phyloP scores from a whole-genome alignment of 2,888 invertebrate species.

The Notocelia uddmanniana region DNA sequence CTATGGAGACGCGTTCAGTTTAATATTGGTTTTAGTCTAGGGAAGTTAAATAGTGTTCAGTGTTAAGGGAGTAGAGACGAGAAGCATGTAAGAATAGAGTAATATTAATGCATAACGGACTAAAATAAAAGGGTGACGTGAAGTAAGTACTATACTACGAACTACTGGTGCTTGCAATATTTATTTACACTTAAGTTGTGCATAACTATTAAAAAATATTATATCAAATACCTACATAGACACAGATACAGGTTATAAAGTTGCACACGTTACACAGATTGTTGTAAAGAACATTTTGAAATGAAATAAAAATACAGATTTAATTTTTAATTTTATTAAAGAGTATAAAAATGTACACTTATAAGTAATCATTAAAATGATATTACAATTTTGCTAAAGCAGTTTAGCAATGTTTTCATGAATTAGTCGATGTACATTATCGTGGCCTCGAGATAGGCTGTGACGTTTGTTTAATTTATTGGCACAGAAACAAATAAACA shows the following conservation, averaged over 20 bases:
- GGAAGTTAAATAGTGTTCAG: not conserved
- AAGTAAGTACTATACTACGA: conserved; percentile 7
- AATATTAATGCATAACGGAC: conserved; percentile 17
- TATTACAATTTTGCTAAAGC: conserved; percentile 58
- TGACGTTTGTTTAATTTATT: conserved; percentile 54
- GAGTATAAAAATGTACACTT: conserved; percentile 81
- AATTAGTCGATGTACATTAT: conserved; percentile 47
- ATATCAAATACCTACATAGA: not conserved
- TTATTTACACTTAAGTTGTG: conserved; percentile 32
- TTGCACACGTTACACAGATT: not conserved
- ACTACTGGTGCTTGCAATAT: conserved; percentile 30
- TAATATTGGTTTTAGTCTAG: no score
- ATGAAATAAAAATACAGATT: conserved; percentile 63
- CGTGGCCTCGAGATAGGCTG: conserved; percentile 49
- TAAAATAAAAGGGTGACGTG: conserved; percentile 16
- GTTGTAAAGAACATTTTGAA: conserved; percentile 24
- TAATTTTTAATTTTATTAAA: conserved; percentile 79
- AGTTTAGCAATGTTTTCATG: conserved; percentile 51
- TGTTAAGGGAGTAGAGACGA: not conserved
- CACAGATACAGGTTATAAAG: not conserved
- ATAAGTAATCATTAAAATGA: conserved; percentile 65
- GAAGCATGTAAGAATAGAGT: conserved; percentile 1
- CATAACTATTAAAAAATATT: not conserved
- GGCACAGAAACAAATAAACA: conserved; percentile 57
- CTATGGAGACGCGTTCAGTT: no score